Conservation (phyloP, 2,113 vertebrate species). For the Cebidichthys violaceus region DNA sequence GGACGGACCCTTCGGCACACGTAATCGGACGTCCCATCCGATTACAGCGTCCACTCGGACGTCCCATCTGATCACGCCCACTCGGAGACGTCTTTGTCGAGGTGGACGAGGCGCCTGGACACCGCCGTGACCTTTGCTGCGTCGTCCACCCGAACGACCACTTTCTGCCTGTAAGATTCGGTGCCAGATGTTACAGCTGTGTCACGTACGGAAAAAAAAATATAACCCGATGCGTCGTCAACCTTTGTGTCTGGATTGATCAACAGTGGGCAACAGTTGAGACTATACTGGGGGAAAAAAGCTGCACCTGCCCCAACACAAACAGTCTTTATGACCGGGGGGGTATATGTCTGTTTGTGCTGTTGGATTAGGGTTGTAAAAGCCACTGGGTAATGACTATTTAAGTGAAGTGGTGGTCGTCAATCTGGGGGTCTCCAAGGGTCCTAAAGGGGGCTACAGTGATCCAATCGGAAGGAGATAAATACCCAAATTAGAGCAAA, state of each 20-base stretch:
- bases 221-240: background rate
- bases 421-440: background rate
- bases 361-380: background rate
- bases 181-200: background rate
- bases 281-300: background rate
- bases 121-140: conserved; percentile 48
- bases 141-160: conserved; percentile 2
- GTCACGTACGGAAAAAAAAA: background rate
- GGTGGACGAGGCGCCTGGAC: conserved; percentile 37
- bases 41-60: too few species aligned
- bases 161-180: background rate
- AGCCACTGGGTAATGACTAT: background rate
- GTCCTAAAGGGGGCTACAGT: background rate
- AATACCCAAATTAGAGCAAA: background rate
- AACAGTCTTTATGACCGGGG: background rate
- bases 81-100: conserved; percentile 37
- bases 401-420: background rate
- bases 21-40: too few species aligned
- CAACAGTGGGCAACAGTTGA: conserved; percentile 15
- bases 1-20: too few species aligned
- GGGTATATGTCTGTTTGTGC: background rate
- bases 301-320: conserved; percentile 24
- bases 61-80: too few species aligned
- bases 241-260: conserved; percentile 45
- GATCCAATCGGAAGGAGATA: background rate